Evolutionary conservation across 2,113 vertebrate species (phyloP).

Genomic region (Bujurquina vittata): DNA sequence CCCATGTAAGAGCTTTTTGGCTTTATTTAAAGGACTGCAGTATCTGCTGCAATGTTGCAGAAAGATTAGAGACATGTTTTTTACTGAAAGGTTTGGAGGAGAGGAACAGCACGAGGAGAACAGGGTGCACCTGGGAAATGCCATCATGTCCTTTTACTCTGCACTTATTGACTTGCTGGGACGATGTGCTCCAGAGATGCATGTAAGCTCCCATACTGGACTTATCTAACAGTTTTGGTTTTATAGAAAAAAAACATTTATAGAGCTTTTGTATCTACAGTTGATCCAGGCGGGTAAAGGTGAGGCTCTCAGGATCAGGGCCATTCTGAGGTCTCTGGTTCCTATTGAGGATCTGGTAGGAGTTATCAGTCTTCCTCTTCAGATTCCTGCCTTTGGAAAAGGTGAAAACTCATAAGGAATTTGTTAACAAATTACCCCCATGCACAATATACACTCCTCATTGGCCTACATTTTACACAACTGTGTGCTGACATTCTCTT

Average conservation of each 20-base stretch:
- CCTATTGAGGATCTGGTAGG: slow-evolving; percentile 93
- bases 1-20: slow-evolving; percentile 72
- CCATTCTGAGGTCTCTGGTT: slow-evolving; percentile 92
- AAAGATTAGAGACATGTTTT: neutral
- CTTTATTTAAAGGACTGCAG: neutral
- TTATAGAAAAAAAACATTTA: neutral
- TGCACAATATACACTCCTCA: neutral
- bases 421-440: neutral
- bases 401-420: slow-evolving; percentile 71
- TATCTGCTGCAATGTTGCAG: neutral
- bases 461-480: neutral
- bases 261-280: slow-evolving; percentile 64
- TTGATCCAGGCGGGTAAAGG: slow-evolving; percentile 93
- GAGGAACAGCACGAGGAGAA: slow-evolving; percentile 92
- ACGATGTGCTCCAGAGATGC: slow-evolving; percentile 94
- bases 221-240: neutral
- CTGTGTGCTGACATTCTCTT: neutral
- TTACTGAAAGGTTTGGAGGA: slow-evolving; percentile 83
- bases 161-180: slow-evolving; percentile 93
- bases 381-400: slow-evolving; percentile 92
- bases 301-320: slow-evolving; percentile 91
- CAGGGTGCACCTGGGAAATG: slow-evolving; percentile 90
- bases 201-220: slow-evolving; percentile 78
- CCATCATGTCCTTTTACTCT: slow-evolving; percentile 95
- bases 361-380: slow-evolving; percentile 91